Evolutionary conservation across 2,888 invertebrate species (phyloP).

Genomic region (Subacronicta megacephala): DNA sequence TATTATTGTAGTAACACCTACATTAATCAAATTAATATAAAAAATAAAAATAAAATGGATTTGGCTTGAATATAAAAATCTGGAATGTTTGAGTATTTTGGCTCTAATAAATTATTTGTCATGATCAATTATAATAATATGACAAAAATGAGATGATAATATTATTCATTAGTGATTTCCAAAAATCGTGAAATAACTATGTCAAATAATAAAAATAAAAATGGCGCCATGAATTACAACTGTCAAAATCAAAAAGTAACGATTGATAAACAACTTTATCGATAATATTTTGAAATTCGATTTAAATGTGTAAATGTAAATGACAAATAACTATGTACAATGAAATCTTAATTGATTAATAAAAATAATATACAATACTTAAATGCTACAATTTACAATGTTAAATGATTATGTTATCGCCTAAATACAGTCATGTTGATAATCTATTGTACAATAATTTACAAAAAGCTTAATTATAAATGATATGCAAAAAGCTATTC

Average conservation of each 20-base stretch:
- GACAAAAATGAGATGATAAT: slow-evolving; percentile 41
- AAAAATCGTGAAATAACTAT: slow-evolving; percentile 8
- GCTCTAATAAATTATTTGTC: slow-evolving; percentile 60
- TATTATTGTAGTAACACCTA: slow-evolving; percentile 70
- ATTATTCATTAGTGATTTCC: slow-evolving; percentile 12
- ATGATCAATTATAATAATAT: slow-evolving; percentile 47
- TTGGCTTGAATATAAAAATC: slow-evolving; percentile 66
- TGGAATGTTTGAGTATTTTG: slow-evolving; percentile 70
- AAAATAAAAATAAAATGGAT: slow-evolving; percentile 68
- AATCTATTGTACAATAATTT: slow-evolving; percentile 87
- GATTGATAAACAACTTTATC: slow-evolving; percentile 34
- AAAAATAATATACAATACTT: slow-evolving; percentile 80
- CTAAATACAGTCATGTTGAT: slow-evolving; percentile 84
- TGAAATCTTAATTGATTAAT: slow-evolving; percentile 80
- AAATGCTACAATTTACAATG: slow-evolving; percentile 67
- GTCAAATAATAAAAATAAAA: slow-evolving; percentile 32
- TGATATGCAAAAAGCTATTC: slow-evolving; percentile 88
- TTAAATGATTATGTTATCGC: slow-evolving; percentile 69
- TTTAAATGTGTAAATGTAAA: slow-evolving; percentile 61
- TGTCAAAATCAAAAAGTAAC: slow-evolving; percentile 41
- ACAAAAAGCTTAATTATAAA: slow-evolving; percentile 86
- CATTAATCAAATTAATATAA: slow-evolving; percentile 70
- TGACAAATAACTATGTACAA: slow-evolving; percentile 78
- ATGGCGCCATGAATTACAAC: slow-evolving; percentile 47
- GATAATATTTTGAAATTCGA: slow-evolving; percentile 53